Conservation (phyloP, 2,888 invertebrate species). For the Kryphioiulus occultus region DNA sequence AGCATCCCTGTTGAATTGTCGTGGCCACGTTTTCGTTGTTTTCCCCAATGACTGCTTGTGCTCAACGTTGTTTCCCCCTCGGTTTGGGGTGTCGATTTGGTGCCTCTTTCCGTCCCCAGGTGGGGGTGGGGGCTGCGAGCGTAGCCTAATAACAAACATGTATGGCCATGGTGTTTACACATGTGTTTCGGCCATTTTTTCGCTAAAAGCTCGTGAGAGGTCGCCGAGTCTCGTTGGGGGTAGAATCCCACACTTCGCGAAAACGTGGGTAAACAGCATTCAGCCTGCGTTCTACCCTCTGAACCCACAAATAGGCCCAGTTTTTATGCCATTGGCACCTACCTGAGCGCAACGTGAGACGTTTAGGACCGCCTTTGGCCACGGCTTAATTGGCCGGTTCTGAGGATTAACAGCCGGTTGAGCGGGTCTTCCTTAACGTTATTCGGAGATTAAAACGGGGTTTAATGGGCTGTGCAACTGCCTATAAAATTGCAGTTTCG, state of each 20-base stretch:
- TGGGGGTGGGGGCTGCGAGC: neutral
- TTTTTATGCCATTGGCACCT: neutral
- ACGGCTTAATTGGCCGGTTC: constrained; percentile 3
- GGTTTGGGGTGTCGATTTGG: too few relatives aligned
- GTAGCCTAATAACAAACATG: constrained; percentile 20
- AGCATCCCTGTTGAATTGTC: too few relatives aligned
- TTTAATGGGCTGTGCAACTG: neutral
- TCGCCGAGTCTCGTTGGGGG: neutral
- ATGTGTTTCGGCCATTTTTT: neutral
- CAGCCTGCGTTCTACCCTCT: neutral
- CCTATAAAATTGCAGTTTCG: neutral
- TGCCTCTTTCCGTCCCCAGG: neutral
- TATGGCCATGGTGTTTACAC: neutral
- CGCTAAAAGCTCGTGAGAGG: neutral
- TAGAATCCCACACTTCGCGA: neutral
- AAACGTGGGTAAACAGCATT: constrained; percentile 15
- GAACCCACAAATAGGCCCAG: neutral
- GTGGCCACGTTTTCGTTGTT: neutral
- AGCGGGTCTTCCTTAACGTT: neutral
- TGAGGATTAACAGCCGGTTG: neutral
- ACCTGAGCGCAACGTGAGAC: neutral
- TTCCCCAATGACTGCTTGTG: neutral
- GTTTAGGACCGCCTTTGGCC: neutral
- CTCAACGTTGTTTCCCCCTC: neutral
- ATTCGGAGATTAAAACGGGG: neutral